Percentiles rank a stretch among this genome's conserved stretches.
Conservation (phyloP, 2,888 invertebrate species). For the Acrobasis suavella region DNA sequence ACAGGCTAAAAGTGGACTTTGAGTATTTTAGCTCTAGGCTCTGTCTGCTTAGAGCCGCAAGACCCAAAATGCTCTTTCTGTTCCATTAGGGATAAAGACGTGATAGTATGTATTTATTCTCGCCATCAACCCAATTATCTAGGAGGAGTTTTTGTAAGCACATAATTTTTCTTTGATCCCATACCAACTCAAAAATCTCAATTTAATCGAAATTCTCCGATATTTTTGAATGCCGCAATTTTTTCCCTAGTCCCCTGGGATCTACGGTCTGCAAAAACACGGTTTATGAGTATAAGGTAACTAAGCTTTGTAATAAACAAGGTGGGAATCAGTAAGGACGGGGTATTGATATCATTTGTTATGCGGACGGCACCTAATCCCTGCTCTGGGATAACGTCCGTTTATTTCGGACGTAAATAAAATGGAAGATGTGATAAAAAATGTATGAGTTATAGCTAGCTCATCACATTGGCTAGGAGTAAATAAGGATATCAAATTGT, state of each 20-base stretch:
- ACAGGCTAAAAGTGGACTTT: no score
- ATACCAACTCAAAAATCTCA: neutral
- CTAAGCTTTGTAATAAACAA: conserved; percentile 48
- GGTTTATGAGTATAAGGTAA: conserved; percentile 4
- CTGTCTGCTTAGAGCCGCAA: no score
- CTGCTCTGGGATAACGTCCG: conserved; percentile 45
- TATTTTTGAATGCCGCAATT: neutral
- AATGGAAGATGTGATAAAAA: conserved; percentile 12
- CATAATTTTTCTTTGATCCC: no score
- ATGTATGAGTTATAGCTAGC: neutral
- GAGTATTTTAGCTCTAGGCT: no score
- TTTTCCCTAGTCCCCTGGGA: neutral
- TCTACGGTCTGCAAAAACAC: neutral
- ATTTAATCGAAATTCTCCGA: neutral
- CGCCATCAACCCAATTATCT: no score
- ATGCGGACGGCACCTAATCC: conserved; percentile 58
- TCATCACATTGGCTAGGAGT: no score
- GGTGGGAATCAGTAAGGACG: conserved; percentile 39
- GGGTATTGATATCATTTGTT: conserved; percentile 58
- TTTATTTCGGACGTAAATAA: conserved; percentile 40
- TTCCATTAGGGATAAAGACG: no score
- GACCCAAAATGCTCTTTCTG: no score
- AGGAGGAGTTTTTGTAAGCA: no score
- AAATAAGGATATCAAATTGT: no score
- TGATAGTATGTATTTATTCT: no score